Evolutionary conservation across 2,113 vertebrate genomes (phyloP).

Genomic region (Cinclus mexicanus): DNA sequence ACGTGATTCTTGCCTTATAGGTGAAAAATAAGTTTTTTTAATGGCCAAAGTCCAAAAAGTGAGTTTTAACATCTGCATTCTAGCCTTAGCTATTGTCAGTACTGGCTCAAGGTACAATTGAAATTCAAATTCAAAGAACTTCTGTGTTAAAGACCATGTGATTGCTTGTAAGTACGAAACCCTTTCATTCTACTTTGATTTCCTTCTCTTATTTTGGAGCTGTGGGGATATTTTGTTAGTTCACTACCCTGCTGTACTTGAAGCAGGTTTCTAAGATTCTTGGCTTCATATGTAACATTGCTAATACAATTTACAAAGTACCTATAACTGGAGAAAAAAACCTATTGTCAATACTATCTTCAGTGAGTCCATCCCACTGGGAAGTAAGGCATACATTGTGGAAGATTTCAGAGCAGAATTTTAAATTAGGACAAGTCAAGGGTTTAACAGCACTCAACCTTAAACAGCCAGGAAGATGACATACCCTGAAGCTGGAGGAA

Average conservation of each 20-base stretch:
- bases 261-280: neutral
- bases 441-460: neutral
- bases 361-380: neutral
- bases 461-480: neutral
- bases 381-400: neutral
- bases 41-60: neutral
- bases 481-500: neutral
- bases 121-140: neutral
- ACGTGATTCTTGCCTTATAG: neutral
- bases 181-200: neutral
- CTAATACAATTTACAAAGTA: neutral
- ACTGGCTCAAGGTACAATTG: neutral
- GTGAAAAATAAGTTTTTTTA: neutral
- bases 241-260: neutral
- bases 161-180: neutral
- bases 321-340: neutral
- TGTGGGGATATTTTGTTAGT: conserved; percentile 49
- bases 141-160: neutral
- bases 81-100: neutral
- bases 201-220: conserved; percentile 2
- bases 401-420: neutral
- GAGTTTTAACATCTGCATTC: neutral
- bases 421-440: neutral
- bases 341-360: neutral
- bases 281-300: neutral